Conservation (phyloP, 1,140 invertebrate species). For the Macrobrachium nipponense region DNA sequence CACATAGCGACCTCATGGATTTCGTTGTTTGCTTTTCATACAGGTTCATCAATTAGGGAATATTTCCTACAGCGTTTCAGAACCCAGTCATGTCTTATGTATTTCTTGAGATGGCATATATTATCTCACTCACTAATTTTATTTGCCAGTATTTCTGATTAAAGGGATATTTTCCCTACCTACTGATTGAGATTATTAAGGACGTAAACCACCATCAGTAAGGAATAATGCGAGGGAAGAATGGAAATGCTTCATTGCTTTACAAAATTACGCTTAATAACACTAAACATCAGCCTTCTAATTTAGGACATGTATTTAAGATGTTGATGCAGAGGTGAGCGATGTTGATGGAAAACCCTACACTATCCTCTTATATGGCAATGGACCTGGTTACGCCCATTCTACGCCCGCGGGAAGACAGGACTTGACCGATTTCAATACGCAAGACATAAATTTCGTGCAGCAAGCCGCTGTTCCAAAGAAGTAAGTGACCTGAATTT, state of each 20-base stretch:
- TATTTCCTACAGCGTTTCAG: too few species aligned
- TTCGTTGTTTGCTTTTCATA: too few species aligned
- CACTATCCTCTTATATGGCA: constrained; percentile 50
- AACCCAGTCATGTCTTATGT: too few species aligned
- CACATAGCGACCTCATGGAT: too few species aligned
- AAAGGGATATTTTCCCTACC: too few species aligned
- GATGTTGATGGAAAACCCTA: constrained; percentile 26
- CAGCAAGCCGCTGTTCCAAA: constrained; percentile 10
- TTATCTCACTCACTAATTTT: too few species aligned
- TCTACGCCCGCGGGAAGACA: constrained; percentile 7
- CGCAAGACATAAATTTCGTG: constrained; percentile 13
- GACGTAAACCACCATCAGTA: too few species aligned
- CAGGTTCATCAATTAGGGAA: too few species aligned
- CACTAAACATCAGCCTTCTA: background rate
- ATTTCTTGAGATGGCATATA: too few species aligned
- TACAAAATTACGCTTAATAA: too few species aligned
- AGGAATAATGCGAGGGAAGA: background rate
- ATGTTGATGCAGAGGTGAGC: background rate
- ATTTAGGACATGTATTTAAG: background rate
- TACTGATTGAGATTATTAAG: too few species aligned
- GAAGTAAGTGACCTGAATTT: background rate
- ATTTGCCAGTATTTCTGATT: too few species aligned
- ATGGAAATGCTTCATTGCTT: background rate
- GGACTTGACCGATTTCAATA: background rate
- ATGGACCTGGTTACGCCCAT: constrained; percentile 42